Conservation (phyloP, 1,140 invertebrate species). For the Drosophila busckii region DNA sequence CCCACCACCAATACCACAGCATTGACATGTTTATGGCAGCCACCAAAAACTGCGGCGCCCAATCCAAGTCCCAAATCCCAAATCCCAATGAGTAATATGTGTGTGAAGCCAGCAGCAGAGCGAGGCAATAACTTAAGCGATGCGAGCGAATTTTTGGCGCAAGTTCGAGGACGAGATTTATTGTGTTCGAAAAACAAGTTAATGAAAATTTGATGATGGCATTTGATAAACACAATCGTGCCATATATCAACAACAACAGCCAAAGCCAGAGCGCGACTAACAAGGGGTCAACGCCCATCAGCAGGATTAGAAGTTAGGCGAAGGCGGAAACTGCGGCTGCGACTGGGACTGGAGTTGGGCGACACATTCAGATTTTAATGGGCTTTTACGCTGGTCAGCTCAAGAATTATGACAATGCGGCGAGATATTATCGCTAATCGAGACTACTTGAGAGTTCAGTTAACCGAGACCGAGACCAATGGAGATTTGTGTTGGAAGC, state of each 20-base stretch:
- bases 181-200: slow-evolving; percentile 56
- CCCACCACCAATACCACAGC: not conserved
- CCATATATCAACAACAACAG: slow-evolving; percentile 54
- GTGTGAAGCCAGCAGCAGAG: slow-evolving; percentile 21
- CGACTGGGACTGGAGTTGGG: not conserved
- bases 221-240: slow-evolving; percentile 59
- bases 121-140: too few species aligned
- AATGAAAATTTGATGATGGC: slow-evolving; percentile 73
- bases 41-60: not conserved
- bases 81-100: slow-evolving; percentile 6
- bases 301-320: slow-evolving; percentile 61
- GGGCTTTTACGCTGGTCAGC: slow-evolving; percentile 50
- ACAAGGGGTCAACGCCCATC: slow-evolving; percentile 42
- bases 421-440: slow-evolving; percentile 72
- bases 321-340: not conserved
- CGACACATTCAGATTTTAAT: slow-evolving; percentile 62
- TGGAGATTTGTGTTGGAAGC: slow-evolving; percentile 14
- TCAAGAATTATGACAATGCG: slow-evolving; percentile 73
- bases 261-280: slow-evolving; percentile 11
- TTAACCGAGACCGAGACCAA: slow-evolving; percentile 67
- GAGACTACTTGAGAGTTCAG: slow-evolving; percentile 65
- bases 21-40: slow-evolving; percentile 23
- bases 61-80: slow-evolving; percentile 3
- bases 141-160: too few species aligned
- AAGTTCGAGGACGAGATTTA: slow-evolving; percentile 44